Conservation (phyloP, 2,113 vertebrate genomes). For the Apteryx mantelli region DNA sequence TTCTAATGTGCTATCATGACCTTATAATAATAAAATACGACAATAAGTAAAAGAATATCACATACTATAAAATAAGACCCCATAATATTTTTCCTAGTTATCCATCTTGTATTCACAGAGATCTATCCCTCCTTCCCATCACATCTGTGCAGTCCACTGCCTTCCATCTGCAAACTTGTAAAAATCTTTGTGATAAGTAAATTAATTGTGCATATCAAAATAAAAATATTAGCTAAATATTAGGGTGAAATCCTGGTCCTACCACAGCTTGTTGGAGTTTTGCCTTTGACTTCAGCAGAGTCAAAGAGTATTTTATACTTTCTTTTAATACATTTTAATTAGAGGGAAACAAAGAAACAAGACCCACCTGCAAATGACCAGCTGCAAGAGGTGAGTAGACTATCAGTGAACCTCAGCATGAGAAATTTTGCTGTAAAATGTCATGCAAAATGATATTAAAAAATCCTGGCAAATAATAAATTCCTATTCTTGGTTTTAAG, state of each 20-base stretch:
- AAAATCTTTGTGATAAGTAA: background rate
- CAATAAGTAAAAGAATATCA: background rate
- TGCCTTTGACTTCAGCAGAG: conserved; percentile 13
- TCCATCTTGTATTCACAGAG: background rate
- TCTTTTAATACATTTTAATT: background rate
- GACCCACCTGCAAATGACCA: background rate
- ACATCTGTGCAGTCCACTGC: background rate
- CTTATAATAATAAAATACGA: background rate
- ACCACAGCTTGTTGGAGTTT: background rate
- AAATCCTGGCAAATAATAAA: background rate
- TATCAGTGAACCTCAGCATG: background rate
- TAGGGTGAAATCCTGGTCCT: background rate
- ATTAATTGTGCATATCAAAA: background rate
- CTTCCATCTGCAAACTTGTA: background rate
- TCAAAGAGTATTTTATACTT: background rate
- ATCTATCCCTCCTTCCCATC: background rate
- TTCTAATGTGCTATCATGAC: background rate
- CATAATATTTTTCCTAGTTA: background rate
- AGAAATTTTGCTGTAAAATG: background rate
- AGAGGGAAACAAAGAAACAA: conserved; percentile 19
- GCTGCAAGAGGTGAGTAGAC: background rate
- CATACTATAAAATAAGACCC: background rate
- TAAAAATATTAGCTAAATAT: background rate
- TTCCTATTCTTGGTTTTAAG: background rate
- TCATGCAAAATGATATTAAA: background rate